Conservation (phyloP, 2,113 vertebrate genomes). For the Hyaena hyaena region DNA sequence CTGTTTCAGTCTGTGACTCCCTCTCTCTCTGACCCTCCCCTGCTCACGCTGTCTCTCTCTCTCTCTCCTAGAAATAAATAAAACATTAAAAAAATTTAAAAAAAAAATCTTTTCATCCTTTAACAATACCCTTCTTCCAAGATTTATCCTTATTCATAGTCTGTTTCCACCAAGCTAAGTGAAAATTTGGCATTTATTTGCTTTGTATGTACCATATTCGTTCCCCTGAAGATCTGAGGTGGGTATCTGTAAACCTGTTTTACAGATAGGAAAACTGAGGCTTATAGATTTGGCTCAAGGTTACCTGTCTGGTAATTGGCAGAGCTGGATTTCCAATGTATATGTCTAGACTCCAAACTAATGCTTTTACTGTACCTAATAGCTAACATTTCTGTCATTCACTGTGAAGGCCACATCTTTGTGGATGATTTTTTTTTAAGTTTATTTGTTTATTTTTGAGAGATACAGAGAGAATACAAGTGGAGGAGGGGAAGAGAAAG, state of each 20-base stretch:
- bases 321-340: neutral
- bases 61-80: too few species aligned
- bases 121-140: neutral
- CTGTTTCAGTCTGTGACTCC: too few species aligned
- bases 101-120: neutral
- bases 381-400: neutral
- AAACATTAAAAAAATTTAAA: too few species aligned
- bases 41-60: too few species aligned
- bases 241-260: neutral
- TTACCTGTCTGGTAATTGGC: neutral
- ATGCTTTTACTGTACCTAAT: neutral
- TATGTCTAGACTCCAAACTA: neutral
- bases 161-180: conserved; percentile 36
- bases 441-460: too few species aligned
- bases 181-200: conserved; percentile 38
- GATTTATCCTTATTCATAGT: neutral
- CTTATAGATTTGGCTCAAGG: neutral
- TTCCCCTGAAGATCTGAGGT: neutral
- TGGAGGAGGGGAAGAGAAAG: too few species aligned
- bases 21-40: too few species aligned
- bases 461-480: too few species aligned
- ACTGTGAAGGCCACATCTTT: neutral
- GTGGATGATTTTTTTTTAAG: too few species aligned
- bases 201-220: neutral
- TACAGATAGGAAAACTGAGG: neutral